Evolutionary conservation across 2,797 vertebrate species (phyloP).

Genomic region (Margarornis squamiger): DNA sequence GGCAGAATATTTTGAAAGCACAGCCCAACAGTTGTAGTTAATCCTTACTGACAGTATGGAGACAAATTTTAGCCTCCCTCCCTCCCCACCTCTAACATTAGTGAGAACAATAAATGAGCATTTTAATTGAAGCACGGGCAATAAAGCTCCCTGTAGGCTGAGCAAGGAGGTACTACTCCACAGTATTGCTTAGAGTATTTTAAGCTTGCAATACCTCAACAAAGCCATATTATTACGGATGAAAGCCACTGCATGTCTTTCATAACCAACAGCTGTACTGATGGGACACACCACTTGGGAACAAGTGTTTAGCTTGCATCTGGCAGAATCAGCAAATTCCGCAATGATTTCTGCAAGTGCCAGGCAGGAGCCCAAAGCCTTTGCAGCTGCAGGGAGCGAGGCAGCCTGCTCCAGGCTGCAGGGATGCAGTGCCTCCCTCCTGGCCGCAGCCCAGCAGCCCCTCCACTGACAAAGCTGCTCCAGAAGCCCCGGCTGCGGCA

Average conservation of each 20-base stretch:
- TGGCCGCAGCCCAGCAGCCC: not conserved
- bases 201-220: not conserved
- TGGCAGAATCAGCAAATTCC: slow-evolving; percentile 62
- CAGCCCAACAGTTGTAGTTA: not conserved
- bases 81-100: not conserved
- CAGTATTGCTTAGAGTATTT: not conserved
- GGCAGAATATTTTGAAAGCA: slow-evolving; percentile 33
- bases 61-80: not conserved
- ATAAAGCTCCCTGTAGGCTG: not conserved
- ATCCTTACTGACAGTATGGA: not conserved
- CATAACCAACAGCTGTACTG: slow-evolving; percentile 37
- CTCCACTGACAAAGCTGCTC: not conserved
- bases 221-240: slow-evolving; percentile 13
- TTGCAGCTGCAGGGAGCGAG: not conserved
- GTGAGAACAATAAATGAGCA: not conserved
- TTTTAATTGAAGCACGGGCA: not conserved
- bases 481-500: not conserved
- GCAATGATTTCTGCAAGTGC: slow-evolving; percentile 27
- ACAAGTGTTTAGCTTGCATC: slow-evolving; percentile 16
- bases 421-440: not conserved
- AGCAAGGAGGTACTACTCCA: not conserved
- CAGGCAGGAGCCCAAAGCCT: slow-evolving; percentile 28
- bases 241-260: not conserved
- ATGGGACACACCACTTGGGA: not conserved
- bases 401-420: accelerated